Evolutionary conservation across 2,113 vertebrate genomes (phyloP), one percentile per base, ranked within the genome.

Genomic region (Psophia crepitans): DNA sequence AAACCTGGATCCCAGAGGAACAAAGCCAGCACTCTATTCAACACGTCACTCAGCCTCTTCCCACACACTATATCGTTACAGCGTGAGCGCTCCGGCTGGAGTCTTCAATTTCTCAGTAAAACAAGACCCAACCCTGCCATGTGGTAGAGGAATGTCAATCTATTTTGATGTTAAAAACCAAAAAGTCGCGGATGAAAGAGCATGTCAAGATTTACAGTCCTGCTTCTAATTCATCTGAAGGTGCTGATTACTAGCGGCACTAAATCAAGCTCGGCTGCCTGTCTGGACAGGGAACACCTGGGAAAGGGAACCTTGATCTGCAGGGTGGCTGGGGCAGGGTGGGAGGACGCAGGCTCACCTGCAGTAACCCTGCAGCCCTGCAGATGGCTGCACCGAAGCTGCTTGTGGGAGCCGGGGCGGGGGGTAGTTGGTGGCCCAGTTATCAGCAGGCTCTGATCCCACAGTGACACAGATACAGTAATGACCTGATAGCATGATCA

Each of bases 1-100:
- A 97, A 97, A 96, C 27, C 69, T 94, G 77, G 56, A 86, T 96
- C 64, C 83, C 84, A 94, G 87, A 87, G 90, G 88, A 93, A 95
- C 74, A 96, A 93, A 95, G 82, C 46, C 90, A 89, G 30, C 61
- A 35, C 80, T 94, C 95, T 84, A 51, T 79, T 96, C 77, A 76
- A 41, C 75, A 53, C 1, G 1, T 94, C 96, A 93, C 33, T 94
- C 87, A 69, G 64, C 33, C 48, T 78, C 91, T 96, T 80, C 91
- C 87, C 87, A 86, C 56, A 56, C 1, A 0, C 74, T 93, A 8
- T 87, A 76, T 85, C 19, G 26, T 97, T 97, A 87, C 86, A 89
- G 35, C 22, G 7, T 16, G 56, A 97, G 57, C 14, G 16, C 78
- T 51, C 76, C 0, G 65, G 63, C 53, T 74, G 68, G 46, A 86